phyloP scores from a whole-genome alignment of 2,888 invertebrate genomes.

The Lycocerus yunnanus region DNA sequence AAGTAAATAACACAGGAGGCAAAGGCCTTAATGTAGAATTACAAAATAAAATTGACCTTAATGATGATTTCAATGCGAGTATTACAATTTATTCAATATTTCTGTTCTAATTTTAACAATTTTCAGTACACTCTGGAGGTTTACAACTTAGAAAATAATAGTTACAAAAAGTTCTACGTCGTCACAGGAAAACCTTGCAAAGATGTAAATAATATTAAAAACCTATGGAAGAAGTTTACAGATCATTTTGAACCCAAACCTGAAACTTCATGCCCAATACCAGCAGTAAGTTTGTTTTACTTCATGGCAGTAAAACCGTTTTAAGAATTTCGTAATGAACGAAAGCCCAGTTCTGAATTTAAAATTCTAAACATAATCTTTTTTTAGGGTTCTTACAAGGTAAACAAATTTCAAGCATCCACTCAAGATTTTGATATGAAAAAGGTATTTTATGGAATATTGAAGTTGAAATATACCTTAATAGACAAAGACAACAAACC shows the following conservation, averaged over 20 bases:
- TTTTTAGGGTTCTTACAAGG: background rate
- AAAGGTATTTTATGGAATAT: background rate
- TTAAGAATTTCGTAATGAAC: no score
- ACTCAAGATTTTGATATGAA: background rate
- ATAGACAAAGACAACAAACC: background rate
- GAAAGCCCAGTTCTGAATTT: no score
- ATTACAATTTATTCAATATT: background rate
- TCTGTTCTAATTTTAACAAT: background rate
- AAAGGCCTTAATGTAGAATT: background rate
- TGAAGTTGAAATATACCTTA: background rate
- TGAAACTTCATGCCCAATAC: background rate
- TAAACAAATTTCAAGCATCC: background rate
- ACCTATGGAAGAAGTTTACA: background rate
- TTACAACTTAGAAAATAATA: background rate
- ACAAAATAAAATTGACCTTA: background rate
- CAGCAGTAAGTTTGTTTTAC: background rate
- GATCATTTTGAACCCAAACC: rapidly evolving
- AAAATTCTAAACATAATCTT: no score
- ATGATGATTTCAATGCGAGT: background rate
- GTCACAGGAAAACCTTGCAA: background rate
- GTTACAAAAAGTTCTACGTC: background rate
- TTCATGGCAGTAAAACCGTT: no score
- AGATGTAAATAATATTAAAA: background rate
- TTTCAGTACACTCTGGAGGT: background rate
- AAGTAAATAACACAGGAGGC: background rate